Percentiles rank a stretch among this genome's conserved stretches.
These are phyloP conservation scores for Drosophila putrida DNA, from an alignment of 2,888 invertebrate species.

Conservation along the genomic window DNA sequence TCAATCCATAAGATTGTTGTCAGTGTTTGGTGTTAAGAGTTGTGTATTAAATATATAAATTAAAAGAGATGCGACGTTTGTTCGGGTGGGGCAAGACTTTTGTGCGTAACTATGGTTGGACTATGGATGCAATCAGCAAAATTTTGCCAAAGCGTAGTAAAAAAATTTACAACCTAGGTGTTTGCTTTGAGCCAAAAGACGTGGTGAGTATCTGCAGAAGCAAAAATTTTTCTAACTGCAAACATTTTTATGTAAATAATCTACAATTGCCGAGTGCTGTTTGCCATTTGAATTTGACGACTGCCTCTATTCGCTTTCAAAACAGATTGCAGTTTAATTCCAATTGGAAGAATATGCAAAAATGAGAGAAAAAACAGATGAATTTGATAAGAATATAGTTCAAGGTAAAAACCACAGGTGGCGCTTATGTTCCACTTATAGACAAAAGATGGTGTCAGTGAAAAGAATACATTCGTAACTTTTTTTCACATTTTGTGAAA, in stretches of 20 bases:
- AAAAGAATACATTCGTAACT: too few species aligned
- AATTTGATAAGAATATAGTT: too few species aligned
- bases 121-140: slow-evolving; percentile 37
- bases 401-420: too few species aligned
- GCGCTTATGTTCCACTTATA: too few species aligned
- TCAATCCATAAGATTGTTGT: slow-evolving; percentile 29
- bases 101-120: slow-evolving; percentile 44
- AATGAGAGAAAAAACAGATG: too few species aligned
- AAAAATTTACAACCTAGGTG: slow-evolving; percentile 74
- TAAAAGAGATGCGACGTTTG: slow-evolving; percentile 48
- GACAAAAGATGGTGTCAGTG: too few species aligned
- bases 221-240: not conserved
- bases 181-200: slow-evolving; percentile 56
- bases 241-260: not conserved
- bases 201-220: slow-evolving; percentile 51
- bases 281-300: not conserved
- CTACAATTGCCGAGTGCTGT: not conserved
- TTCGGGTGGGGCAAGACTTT: slow-evolving; percentile 25
- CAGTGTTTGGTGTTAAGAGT: slow-evolving; percentile 36
- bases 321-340: slow-evolving; percentile 7
- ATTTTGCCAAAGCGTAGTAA: slow-evolving; percentile 48
- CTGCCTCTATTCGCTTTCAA: not conserved
- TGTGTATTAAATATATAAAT: slow-evolving; percentile 41
- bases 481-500: too few species aligned
- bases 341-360: slow-evolving; percentile 4